These are phyloP conservation scores for Ochotona princeps DNA, from an alignment of 2,113 vertebrate species.

Conservation along the genomic window DNA sequence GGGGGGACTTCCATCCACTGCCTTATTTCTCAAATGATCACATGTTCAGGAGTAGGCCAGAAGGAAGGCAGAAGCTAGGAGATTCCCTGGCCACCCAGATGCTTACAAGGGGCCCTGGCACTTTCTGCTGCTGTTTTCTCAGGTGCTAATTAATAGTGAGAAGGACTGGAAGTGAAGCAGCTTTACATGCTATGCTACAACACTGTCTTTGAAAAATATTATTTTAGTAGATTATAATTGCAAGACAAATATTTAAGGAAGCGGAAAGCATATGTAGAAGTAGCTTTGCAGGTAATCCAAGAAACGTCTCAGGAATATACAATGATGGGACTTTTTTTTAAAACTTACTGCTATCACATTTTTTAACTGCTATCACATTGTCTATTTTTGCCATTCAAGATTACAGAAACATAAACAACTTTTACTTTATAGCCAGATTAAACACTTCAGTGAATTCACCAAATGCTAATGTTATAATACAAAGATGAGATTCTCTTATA, in stretches of 20 bases:
- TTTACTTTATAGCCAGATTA: background rate
- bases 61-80: no score
- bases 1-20: no score
- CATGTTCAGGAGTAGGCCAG: no score
- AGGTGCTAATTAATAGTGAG: no score
- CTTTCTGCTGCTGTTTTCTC: no score
- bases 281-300: background rate
- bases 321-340: background rate
- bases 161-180: no score
- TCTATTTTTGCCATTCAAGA: background rate
- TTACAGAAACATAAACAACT: background rate
- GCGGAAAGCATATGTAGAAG: background rate
- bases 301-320: background rate
- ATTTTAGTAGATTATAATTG: conserved; percentile 17
- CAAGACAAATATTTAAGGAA: background rate
- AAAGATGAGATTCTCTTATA: background rate
- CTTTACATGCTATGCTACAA: no score
- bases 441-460: conserved; percentile 38
- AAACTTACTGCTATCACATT: background rate
- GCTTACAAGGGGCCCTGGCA: no score
- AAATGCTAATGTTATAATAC: background rate
- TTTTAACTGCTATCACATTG: background rate
- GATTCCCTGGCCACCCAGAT: no score
- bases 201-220: background rate
- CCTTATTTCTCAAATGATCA: no score